Percentiles rank a stretch among this genome's conserved stretches.
phyloP scores from a whole-genome alignment of 2,888 invertebrate genomes.

The Phorcus lineatus region DNA sequence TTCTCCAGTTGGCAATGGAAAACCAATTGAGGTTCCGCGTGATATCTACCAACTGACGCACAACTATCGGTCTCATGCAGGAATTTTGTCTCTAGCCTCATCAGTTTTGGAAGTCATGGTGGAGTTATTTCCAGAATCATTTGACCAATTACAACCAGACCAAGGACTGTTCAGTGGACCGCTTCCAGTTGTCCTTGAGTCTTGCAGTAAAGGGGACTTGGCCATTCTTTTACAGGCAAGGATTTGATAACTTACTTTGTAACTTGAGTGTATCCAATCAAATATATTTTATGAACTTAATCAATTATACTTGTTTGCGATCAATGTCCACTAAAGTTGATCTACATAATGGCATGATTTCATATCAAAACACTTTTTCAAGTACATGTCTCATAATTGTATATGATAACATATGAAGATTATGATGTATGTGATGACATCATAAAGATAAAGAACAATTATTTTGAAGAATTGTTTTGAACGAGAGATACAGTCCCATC shows the following conservation, averaged over 20 bases:
- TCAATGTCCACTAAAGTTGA: no score
- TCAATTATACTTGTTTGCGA: no score
- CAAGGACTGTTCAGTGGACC: constrained; percentile 68
- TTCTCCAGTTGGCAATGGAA: constrained; percentile 43
- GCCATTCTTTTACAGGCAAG: constrained; percentile 36
- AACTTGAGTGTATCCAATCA: background rate
- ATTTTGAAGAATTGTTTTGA: background rate
- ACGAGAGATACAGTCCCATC: background rate
- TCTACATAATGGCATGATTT: background rate
- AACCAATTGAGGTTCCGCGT: constrained; percentile 36
- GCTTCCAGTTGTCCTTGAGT: constrained; percentile 64
- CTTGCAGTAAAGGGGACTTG: constrained; percentile 54
- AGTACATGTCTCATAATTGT: no score
- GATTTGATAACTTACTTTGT: no score
- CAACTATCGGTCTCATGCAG: constrained; percentile 69
- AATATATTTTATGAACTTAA: no score
- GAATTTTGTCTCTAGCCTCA: constrained; percentile 65
- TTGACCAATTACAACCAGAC: constrained; percentile 66
- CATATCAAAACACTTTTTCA: no score
- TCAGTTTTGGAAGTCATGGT: constrained; percentile 65
- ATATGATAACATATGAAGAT: no score
- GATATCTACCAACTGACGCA: constrained; percentile 60
- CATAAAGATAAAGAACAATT: background rate
- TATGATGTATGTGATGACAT: no score
- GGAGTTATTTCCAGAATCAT: constrained; percentile 68